A percentile compares a stretch with the other conserved stretches of the same genome.
Conservation (phyloP, 2,113 vertebrate genomes). For the Eulemur macaco region DNA sequence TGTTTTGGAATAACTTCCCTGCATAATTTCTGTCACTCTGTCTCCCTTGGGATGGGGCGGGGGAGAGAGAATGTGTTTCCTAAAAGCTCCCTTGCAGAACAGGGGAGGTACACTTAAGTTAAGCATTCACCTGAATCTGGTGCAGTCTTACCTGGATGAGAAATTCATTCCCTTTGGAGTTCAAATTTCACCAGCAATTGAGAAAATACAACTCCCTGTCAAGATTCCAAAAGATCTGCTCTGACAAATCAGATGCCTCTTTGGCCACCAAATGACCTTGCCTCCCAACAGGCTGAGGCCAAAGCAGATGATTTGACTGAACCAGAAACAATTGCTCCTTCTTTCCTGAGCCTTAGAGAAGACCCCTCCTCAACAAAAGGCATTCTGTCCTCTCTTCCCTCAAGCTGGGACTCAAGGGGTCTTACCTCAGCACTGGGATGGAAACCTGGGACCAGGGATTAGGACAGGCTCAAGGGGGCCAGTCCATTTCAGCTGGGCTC, state of each 20-base stretch:
- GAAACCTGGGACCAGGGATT: background rate
- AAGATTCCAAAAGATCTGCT: constrained; percentile 14
- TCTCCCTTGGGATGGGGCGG: background rate
- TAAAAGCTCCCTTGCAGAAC: background rate
- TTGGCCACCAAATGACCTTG: background rate
- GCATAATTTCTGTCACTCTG: background rate
- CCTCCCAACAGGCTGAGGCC: background rate
- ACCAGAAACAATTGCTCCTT: background rate
- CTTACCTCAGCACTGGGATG: constrained; percentile 61
- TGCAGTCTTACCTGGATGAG: constrained; percentile 17
- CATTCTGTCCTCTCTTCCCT: background rate
- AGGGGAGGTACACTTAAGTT: background rate
- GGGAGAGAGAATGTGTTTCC: background rate
- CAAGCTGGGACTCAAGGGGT: background rate
- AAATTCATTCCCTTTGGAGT: constrained; percentile 18
- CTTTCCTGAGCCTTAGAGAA: background rate
- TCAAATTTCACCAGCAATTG: constrained; percentile 44
- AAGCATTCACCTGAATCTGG: background rate
- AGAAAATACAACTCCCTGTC: constrained; percentile 1
- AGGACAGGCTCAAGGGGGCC: constrained; percentile 1
- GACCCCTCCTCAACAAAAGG: background rate
- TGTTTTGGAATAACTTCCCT: background rate
- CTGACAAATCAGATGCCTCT: constrained; percentile 13
- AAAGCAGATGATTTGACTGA: background rate
- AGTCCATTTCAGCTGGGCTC: constrained; percentile 45